These are phyloP conservation scores for Heliconius ismenius DNA, from an alignment of 2,888 invertebrate species.

Conservation along the genomic window DNA sequence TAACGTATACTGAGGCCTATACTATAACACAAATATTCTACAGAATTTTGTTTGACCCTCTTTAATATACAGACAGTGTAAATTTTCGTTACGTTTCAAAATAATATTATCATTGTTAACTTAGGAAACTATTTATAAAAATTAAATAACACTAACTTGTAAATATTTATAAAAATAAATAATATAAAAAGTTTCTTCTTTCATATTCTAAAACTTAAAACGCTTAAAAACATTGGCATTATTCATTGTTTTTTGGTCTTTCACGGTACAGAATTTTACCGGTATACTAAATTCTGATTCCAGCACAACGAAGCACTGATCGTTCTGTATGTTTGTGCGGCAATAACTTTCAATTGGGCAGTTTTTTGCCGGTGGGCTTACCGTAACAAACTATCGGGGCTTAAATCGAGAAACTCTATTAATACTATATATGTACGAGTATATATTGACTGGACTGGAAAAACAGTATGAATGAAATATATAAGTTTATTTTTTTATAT, in stretches of 20 bases:
- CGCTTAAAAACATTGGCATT: background rate
- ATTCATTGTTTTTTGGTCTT: background rate
- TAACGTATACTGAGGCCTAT: too few relatives aligned
- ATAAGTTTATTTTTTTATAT: background rate
- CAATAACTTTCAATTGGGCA: conserved; percentile 46
- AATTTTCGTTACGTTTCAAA: background rate
- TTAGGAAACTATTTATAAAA: background rate
- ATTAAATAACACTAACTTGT: background rate
- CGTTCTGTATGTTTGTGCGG: conserved; percentile 40
- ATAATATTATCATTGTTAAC: background rate
- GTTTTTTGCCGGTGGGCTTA: conserved; percentile 46
- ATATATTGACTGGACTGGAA: conserved; percentile 31
- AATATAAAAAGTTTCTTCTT: background rate
- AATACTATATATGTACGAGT: conserved; percentile 22
- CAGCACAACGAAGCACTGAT: conserved; percentile 33
- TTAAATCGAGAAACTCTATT: conserved; percentile 46
- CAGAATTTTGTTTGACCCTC: too few relatives aligned
- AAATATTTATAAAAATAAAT: background rate
- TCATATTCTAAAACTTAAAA: background rate
- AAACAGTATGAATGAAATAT: conserved; percentile 7
- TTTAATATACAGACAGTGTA: background rate
- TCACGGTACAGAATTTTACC: background rate
- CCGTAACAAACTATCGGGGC: conserved; percentile 47
- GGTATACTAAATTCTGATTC: conserved; percentile 40
- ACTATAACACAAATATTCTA: too few relatives aligned